Evolutionary conservation across 2,113 vertebrate species (phyloP).

Genomic region (Abramis brama): DNA sequence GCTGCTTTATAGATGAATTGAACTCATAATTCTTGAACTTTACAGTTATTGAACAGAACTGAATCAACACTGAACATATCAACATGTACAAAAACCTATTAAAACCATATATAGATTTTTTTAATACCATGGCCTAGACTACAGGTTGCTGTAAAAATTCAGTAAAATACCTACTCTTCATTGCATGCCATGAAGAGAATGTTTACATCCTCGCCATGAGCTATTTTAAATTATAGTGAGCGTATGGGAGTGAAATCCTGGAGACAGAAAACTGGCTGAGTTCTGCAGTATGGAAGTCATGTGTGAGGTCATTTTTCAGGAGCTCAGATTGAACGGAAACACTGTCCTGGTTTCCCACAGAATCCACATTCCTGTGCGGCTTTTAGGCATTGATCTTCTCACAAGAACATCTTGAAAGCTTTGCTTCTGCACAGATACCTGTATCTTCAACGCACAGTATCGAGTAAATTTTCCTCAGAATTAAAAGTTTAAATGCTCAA

Average conservation of each 20-base stretch:
- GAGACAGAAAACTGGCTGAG: conserved; percentile 10
- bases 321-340: conserved; percentile 66
- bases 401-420: conserved; percentile 74
- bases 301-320: conserved; percentile 64
- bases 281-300: conserved; percentile 47
- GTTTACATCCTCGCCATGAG: conserved; percentile 7
- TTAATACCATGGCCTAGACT: too few relatives aligned
- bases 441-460: background rate
- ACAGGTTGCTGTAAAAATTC: too few relatives aligned
- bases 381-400: conserved; percentile 71
- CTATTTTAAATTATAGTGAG: conserved; percentile 20
- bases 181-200: background rate
- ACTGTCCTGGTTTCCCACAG: conserved; percentile 67
- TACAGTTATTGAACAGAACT: too few relatives aligned
- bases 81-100: too few relatives aligned
- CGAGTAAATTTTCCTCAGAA: background rate
- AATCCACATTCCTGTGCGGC: conserved; percentile 74
- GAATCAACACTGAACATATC: too few relatives aligned
- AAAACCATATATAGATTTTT: too few relatives aligned
- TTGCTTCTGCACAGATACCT: conserved; percentile 22
- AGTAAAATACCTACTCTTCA: background rate
- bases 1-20: too few relatives aligned
- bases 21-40: too few relatives aligned
- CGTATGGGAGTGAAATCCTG: conserved; percentile 20
- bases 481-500: background rate